phyloP scores from a whole-genome alignment of 2,113 vertebrate species.

The Prunella himalayana region DNA sequence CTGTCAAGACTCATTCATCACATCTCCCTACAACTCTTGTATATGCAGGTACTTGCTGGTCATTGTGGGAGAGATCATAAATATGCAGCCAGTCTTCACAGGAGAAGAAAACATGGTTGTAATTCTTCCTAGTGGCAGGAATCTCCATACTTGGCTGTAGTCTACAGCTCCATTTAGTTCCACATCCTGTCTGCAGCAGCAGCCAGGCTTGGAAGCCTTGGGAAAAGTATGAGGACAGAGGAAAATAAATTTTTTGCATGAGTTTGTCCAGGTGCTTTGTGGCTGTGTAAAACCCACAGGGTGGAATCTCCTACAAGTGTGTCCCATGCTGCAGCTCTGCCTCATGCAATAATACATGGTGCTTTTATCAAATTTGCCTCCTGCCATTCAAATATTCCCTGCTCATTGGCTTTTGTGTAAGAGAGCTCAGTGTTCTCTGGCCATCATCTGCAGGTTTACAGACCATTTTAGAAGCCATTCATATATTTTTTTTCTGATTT shows the following conservation, averaged over 20 bases:
- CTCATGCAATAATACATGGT: background rate
- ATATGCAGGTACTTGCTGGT: constrained; percentile 53
- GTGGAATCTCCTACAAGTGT: background rate
- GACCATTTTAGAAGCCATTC: background rate
- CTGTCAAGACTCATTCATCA: constrained; percentile 56
- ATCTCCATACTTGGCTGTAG: background rate
- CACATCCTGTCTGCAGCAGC: background rate
- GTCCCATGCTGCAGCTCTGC: accelerated
- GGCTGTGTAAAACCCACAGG: background rate
- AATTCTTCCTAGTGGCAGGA: background rate
- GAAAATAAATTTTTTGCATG: background rate
- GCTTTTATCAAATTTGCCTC: background rate
- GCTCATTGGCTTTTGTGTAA: background rate
- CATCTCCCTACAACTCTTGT: constrained; percentile 4
- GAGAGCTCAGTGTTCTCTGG: background rate
- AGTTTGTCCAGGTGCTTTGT: background rate
- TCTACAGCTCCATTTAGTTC: background rate
- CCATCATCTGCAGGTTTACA: background rate
- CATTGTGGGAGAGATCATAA: constrained; percentile 34
- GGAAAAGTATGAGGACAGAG: background rate
- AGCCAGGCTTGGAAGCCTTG: background rate
- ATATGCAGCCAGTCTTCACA: constrained; percentile 37
- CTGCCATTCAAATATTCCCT: background rate
- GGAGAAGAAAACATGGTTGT: background rate
- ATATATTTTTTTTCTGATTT: background rate